Percentiles rank a stretch among this genome's conserved stretches.
Conservation (phyloP, 1,140 invertebrate species). For the Calliopsis andreniformis region DNA sequence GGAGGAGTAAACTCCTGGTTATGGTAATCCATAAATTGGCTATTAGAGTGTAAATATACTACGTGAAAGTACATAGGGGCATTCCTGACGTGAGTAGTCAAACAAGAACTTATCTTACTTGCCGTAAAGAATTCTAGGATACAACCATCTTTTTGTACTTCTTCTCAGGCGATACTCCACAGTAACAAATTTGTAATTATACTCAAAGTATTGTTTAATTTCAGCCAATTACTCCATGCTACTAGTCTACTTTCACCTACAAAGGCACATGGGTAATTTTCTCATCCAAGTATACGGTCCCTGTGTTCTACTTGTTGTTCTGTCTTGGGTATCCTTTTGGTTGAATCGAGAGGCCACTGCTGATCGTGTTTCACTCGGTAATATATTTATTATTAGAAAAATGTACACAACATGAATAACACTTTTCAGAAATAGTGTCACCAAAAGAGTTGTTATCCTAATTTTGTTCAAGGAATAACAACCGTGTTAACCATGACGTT, state of each 20-base stretch:
- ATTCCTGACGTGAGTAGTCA: too few relatives aligned
- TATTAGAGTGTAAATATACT: too few relatives aligned
- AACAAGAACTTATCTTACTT: too few relatives aligned
- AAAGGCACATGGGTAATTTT: slow-evolving; percentile 93
- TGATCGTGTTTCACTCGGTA: slow-evolving; percentile 91
- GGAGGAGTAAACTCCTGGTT: too few relatives aligned
- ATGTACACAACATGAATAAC: too few relatives aligned
- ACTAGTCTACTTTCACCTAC: slow-evolving; percentile 91
- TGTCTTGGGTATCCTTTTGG: slow-evolving; percentile 96
- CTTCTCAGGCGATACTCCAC: too few relatives aligned
- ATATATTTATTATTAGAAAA: slow-evolving; percentile 57
- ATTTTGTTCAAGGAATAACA: slow-evolving; percentile 86
- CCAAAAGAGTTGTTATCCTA: too few relatives aligned
- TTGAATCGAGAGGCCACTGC: slow-evolving; percentile 94
- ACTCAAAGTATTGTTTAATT: slow-evolving; percentile 54
- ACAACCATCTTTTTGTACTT: too few relatives aligned
- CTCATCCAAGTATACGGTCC: slow-evolving; percentile 94
- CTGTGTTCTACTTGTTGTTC: slow-evolving; percentile 91
- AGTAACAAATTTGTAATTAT: background rate
- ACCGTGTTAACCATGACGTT: slow-evolving; percentile 95
- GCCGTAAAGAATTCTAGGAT: too few relatives aligned
- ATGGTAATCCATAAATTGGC: too few relatives aligned
- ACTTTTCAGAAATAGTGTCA: too few relatives aligned
- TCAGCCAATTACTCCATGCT: slow-evolving; percentile 89
- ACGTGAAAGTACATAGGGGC: too few relatives aligned